A percentile compares a stretch with the other conserved stretches of the same genome.
Conservation (phyloP, 2,113 vertebrate genomes). For the Stercorarius parasiticus region DNA sequence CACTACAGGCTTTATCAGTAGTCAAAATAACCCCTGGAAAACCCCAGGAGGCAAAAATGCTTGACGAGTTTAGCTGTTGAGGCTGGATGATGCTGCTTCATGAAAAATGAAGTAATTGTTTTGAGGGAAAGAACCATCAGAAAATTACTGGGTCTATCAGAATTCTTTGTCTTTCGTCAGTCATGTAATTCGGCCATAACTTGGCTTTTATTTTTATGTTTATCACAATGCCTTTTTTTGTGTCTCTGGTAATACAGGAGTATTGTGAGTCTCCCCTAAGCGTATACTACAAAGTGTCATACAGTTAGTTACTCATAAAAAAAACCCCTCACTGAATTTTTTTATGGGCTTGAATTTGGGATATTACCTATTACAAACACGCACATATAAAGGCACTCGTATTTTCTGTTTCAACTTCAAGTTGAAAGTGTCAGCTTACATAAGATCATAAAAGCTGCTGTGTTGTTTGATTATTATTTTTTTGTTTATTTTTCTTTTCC, state of each 20-base stretch:
- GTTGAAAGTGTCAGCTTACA: background rate
- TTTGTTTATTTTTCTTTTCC: too few relatives aligned
- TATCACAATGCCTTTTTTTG: slow-evolving; percentile 29
- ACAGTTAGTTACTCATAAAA: background rate
- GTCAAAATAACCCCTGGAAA: slow-evolving; percentile 50
- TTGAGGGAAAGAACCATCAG: background rate
- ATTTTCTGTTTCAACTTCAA: background rate
- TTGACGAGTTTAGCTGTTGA: slow-evolving; percentile 54
- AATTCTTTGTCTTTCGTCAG: slow-evolving; percentile 24
- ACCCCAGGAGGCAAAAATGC: slow-evolving; percentile 64
- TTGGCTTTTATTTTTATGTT: background rate
- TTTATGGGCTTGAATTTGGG: accelerated
- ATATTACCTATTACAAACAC: background rate
- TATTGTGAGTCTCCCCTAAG: background rate
- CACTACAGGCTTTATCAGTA: slow-evolving; percentile 67
- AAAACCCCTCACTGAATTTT: accelerated
- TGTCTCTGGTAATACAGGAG: background rate
- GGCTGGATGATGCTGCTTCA: slow-evolving; percentile 8
- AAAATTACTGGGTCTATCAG: background rate
- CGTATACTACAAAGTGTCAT: background rate
- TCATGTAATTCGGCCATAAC: background rate
- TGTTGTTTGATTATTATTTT: background rate
- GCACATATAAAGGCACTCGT: background rate
- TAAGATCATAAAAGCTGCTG: background rate
- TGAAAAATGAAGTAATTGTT: slow-evolving; percentile 68